A percentile compares a stretch with the other conserved stretches of the same genome.
phyloP scores from a whole-genome alignment of 2,113 vertebrate species.

The Pica pica region DNA sequence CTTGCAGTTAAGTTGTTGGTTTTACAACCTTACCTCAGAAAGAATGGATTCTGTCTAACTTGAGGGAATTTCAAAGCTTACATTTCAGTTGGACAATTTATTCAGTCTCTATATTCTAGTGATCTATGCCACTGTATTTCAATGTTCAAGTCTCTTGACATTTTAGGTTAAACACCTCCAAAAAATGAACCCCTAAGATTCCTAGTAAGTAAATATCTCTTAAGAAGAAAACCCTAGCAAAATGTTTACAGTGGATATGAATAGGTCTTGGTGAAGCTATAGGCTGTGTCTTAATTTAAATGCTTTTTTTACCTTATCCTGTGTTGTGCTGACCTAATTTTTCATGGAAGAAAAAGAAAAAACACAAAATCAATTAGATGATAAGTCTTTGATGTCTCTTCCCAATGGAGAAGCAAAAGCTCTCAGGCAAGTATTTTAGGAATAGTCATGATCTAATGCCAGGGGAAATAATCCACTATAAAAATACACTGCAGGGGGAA shows the following conservation, averaged over 20 bases:
- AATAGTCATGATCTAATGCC: not conserved
- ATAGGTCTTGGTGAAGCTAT: not conserved
- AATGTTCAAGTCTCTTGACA: not conserved
- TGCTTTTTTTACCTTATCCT: not conserved
- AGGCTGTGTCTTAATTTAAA: not conserved
- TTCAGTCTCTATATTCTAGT: not conserved
- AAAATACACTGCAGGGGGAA: not conserved
- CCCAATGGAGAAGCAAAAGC: not conserved
- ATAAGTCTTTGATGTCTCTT: conserved; percentile 4
- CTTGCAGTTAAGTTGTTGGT: not conserved
- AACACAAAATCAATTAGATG: conserved; percentile 17
- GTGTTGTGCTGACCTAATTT: not conserved
- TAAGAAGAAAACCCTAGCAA: not conserved
- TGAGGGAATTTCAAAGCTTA: not conserved
- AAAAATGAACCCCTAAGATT: not conserved
- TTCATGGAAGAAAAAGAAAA: not conserved
- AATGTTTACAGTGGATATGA: not conserved
- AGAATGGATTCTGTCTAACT: not conserved
- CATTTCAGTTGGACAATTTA: not conserved
- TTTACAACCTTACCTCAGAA: not conserved
- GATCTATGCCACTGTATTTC: not conserved
- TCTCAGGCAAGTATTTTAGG: not conserved
- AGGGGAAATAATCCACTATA: not conserved
- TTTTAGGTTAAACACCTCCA: not conserved
- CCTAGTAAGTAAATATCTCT: not conserved